Percentiles rank a stretch among this genome's conserved stretches.
phyloP scores from a whole-genome alignment of 2,888 invertebrate genomes.

The Xanthorhoe designata region DNA sequence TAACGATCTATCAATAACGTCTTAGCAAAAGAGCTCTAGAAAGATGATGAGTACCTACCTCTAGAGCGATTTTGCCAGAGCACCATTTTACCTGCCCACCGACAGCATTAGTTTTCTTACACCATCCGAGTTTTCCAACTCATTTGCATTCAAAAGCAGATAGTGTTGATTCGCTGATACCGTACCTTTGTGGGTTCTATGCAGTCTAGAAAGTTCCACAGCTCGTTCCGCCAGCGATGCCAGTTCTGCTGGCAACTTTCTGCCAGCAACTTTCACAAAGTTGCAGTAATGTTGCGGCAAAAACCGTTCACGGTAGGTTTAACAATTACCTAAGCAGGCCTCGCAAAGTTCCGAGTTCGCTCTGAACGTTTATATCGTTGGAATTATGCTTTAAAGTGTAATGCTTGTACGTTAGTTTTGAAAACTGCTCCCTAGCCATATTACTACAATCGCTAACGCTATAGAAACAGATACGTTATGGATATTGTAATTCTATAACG shows the following conservation, averaged over 20 bases:
- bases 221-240: conserved; percentile 63
- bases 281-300: conserved; percentile 81
- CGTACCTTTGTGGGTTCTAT: conserved; percentile 81
- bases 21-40: neutral
- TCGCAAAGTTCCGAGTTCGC: conserved; percentile 67
- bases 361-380: conserved; percentile 54
- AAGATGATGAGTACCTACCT: neutral
- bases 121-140: conserved; percentile 81
- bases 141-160: conserved; percentile 85
- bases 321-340: conserved; percentile 83
- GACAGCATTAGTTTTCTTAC: conserved; percentile 73
- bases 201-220: conserved; percentile 73
- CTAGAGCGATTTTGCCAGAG: conserved; percentile 25
- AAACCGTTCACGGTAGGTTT: conserved; percentile 82
- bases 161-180: conserved; percentile 80
- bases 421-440: neutral
- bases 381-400: conserved; percentile 43
- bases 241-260: conserved; percentile 60
- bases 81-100: conserved; percentile 57
- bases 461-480: too few relatives aligned
- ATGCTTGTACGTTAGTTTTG: conserved; percentile 25
- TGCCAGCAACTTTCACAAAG: conserved; percentile 69
- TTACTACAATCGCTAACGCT: too few relatives aligned
- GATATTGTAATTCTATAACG: too few relatives aligned
- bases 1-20: too few relatives aligned